phyloP scores from a whole-genome alignment of 2,113 vertebrate species.

The Rhadina sibilatrix region DNA sequence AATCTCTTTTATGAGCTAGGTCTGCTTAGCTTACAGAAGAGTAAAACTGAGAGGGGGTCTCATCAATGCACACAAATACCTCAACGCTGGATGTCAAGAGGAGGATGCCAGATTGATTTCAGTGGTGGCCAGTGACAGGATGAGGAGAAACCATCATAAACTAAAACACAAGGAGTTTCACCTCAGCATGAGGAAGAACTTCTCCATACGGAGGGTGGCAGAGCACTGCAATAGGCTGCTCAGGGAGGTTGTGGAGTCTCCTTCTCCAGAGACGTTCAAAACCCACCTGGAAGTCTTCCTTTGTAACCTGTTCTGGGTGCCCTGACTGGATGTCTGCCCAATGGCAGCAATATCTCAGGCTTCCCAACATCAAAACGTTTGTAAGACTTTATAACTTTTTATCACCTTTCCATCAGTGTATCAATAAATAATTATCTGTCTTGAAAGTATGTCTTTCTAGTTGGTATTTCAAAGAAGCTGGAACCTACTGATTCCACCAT shows the following conservation, averaged over 20 bases:
- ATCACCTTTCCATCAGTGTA: neutral
- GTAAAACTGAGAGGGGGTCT: neutral
- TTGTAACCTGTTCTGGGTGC: neutral
- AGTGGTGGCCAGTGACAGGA: neutral
- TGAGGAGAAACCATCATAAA: neutral
- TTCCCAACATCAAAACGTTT: neutral
- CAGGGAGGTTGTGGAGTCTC: neutral
- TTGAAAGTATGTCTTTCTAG: neutral
- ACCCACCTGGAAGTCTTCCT: neutral
- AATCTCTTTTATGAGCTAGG: neutral
- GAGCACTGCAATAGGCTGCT: neutral
- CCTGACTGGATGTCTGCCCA: neutral
- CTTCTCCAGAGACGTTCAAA: neutral
- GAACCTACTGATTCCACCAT: neutral
- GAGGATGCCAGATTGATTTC: neutral
- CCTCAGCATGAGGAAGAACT: neutral
- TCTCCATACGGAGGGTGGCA: neutral
- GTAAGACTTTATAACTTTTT: neutral
- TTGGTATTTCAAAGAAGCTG: neutral
- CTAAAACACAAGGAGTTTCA: neutral
- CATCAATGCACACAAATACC: neutral
- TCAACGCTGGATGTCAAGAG: neutral
- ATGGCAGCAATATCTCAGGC: neutral
- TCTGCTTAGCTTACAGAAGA: neutral
- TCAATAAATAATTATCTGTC: neutral